Percentiles rank a stretch among this genome's conserved stretches.
Evolutionary conservation across 2,113 vertebrate genomes (phyloP).

Genomic region (Callithrix jacchus): DNA sequence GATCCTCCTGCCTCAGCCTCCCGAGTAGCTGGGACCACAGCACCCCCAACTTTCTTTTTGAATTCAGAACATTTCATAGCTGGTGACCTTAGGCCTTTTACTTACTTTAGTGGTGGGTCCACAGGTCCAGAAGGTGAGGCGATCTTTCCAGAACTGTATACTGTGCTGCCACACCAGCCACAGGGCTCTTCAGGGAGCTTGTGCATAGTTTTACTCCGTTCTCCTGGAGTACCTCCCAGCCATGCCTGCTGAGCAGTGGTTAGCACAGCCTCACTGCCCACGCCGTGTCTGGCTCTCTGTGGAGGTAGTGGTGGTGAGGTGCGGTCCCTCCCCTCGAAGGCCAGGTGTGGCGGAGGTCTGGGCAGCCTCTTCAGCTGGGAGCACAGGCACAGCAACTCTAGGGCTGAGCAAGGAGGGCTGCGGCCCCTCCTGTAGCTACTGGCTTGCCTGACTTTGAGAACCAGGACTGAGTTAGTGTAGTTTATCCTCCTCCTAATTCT

Average conservation of each 20-base stretch:
- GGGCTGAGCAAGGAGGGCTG: no score
- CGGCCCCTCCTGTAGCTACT: background rate
- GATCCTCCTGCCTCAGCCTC: no score
- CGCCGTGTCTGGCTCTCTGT: background rate
- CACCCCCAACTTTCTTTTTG: background rate
- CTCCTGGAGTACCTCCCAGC: background rate
- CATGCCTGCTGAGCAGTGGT: background rate
- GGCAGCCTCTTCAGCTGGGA: background rate
- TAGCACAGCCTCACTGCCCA: background rate
- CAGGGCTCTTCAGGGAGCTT: background rate
- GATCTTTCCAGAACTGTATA: conserved; percentile 51
- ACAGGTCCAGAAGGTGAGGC: conserved; percentile 39
- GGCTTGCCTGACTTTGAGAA: background rate
- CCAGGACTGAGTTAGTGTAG: background rate
- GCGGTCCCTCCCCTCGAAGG: background rate
- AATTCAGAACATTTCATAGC: background rate
- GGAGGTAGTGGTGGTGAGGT: background rate
- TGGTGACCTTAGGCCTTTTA: background rate
- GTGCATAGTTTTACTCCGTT: background rate
- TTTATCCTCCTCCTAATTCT: background rate
- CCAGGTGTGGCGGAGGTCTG: background rate
- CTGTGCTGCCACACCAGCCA: background rate
- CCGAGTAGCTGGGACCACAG: no score
- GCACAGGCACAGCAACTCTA: background rate
- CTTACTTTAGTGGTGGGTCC: background rate